phyloP scores from a whole-genome alignment of 2,888 invertebrate genomes.

The Pseudoips prasinana region DNA sequence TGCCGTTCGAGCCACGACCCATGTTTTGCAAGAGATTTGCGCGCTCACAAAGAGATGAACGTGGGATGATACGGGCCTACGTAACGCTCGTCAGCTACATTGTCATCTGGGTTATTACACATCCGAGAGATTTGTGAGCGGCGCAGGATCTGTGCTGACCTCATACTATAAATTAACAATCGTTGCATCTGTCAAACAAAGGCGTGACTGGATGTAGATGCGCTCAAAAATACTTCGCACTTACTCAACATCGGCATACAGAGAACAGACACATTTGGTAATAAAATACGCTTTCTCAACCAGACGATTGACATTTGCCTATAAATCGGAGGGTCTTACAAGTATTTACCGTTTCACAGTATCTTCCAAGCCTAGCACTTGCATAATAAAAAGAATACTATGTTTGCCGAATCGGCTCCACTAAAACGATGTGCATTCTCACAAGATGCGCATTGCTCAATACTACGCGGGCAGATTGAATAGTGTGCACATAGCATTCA shows the following conservation, averaged over 20 bases:
- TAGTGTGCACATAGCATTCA: constrained; percentile 52
- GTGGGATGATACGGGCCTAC: constrained; percentile 7
- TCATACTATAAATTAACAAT: constrained; percentile 1
- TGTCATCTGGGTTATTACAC: constrained; percentile 5
- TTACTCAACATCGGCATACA: constrained; percentile 53
- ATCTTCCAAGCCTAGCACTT: constrained; percentile 40
- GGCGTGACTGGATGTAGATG: constrained; percentile 44
- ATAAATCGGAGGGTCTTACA: constrained; percentile 46
- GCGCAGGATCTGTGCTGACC: not conserved
- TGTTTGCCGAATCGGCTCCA: constrained; percentile 15
- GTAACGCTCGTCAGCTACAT: constrained; percentile 3
- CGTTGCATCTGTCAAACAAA: constrained; percentile 27
- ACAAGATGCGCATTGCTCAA: constrained; percentile 42
- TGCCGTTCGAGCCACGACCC: constrained; percentile 12
- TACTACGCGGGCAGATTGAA: constrained; percentile 32
- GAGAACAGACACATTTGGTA: constrained; percentile 58
- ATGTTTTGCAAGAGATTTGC: constrained; percentile 8
- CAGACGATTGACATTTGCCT: constrained; percentile 71
- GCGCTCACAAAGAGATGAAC: constrained; percentile 8
- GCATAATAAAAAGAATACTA: constrained; percentile 32
- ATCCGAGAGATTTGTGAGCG: constrained; percentile 4
- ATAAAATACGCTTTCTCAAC: constrained; percentile 67
- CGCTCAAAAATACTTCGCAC: constrained; percentile 44
- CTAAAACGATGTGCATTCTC: constrained; percentile 22
- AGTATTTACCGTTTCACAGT: constrained; percentile 41